Conservation (phyloP, 2,113 vertebrate genomes). For the Sphyrna mokarran region DNA sequence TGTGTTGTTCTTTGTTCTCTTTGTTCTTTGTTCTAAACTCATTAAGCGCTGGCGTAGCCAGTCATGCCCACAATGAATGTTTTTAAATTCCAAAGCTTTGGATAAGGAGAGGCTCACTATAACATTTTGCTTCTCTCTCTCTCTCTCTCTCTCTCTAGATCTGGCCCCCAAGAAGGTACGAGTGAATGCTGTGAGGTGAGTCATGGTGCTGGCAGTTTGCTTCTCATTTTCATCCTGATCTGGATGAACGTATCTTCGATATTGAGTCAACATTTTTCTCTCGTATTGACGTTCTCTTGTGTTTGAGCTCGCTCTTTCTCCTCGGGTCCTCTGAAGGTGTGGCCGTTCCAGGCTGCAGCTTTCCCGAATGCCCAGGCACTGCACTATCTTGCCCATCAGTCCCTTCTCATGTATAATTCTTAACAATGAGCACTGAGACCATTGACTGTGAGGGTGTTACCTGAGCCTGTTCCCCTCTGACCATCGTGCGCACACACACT, state of each 20-base stretch:
- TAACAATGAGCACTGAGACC: background rate
- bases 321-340: background rate
- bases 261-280: background rate
- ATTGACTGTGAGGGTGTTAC: background rate
- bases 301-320: background rate
- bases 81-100: too few species aligned
- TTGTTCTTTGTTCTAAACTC: too few species aligned
- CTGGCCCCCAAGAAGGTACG: constrained; percentile 64
- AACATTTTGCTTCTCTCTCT: constrained; percentile 23
- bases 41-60: too few species aligned
- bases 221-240: background rate
- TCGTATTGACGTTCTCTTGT: too few species aligned
- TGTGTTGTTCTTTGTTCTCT: too few species aligned
- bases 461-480: background rate
- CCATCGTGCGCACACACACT: background rate
- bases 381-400: background rate
- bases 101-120: background rate
- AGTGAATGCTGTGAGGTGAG: constrained; percentile 69
- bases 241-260: background rate
- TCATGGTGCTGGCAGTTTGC: background rate
- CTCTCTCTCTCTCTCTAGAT: constrained; percentile 50
- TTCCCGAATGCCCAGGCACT: too few species aligned
- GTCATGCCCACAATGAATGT: too few species aligned
- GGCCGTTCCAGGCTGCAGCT: too few species aligned
- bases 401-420: background rate